A percentile compares a stretch with the other conserved stretches of the same genome.
Evolutionary conservation across 2,888 invertebrate species (phyloP).

Genomic region (Cataglyphis altisquamis): DNA sequence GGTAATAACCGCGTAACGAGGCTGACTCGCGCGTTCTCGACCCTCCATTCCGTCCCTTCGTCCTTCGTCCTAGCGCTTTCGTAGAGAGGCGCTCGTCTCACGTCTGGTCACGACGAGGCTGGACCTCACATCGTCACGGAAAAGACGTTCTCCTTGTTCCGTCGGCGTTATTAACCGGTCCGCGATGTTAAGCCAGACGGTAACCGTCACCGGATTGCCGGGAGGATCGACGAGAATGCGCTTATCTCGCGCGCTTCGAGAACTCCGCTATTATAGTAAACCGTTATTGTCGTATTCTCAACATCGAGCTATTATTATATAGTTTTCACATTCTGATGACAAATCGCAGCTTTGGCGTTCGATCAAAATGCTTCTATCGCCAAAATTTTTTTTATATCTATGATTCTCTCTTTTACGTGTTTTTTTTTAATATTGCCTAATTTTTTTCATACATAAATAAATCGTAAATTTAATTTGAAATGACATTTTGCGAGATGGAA

Average conservation of each 20-base stretch:
- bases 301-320: not conserved
- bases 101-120: conserved; percentile 77
- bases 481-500: not conserved
- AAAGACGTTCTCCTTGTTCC: conserved; percentile 60
- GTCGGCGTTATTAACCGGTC: conserved; percentile 57
- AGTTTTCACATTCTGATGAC: not conserved
- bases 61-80: conserved; percentile 67
- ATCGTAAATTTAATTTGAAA: not conserved
- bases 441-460: not conserved
- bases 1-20: conserved; percentile 82
- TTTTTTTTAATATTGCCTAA: not conserved
- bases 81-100: conserved; percentile 60
- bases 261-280: conserved; percentile 20
- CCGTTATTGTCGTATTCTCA: conserved; percentile 29
- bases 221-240: conserved; percentile 39
- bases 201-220: conserved; percentile 43
- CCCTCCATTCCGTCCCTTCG: conserved; percentile 64
- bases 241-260: conserved; percentile 50
- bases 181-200: conserved; percentile 47
- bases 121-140: conserved; percentile 80
- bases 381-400: not conserved
- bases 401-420: not conserved
- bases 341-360: conserved; percentile 14
- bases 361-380: not conserved
- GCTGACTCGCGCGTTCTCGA: conserved; percentile 74